Percentiles rank a stretch among this genome's conserved stretches.
These are phyloP conservation scores for Anabacerthia variegaticeps DNA, from an alignment of 2,797 vertebrate genomes.

Conservation along the genomic window DNA sequence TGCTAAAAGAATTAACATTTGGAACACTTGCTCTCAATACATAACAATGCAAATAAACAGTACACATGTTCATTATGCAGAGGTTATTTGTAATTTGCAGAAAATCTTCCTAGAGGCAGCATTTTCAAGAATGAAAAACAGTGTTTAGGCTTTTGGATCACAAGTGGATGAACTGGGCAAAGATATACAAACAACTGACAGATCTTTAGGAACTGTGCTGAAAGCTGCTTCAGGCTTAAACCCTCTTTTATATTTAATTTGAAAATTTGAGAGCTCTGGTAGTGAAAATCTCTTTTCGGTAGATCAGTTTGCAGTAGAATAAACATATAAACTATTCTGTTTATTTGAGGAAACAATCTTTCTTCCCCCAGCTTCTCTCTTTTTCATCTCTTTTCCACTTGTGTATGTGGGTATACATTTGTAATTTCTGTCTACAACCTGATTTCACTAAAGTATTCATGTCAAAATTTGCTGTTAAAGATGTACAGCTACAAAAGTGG, in stretches of 20 bases:
- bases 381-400: neutral
- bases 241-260: neutral
- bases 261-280: neutral
- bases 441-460: neutral
- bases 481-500: rapidly evolving
- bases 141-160: neutral
- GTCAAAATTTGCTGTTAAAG: neutral
- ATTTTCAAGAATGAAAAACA: neutral
- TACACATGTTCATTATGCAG: neutral
- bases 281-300: neutral
- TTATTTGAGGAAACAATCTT: neutral
- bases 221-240: neutral
- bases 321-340: neutral
- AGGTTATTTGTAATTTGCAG: neutral
- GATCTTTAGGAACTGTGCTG: neutral
- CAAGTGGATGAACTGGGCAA: neutral
- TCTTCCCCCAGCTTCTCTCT: neutral
- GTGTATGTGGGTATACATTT: neutral
- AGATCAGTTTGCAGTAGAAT: neutral
- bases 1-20: neutral
- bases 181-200: neutral
- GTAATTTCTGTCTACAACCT: neutral
- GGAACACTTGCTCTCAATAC: neutral
- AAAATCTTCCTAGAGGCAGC: neutral
- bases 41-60: neutral